phyloP scores from a whole-genome alignment of 2,113 vertebrate species.

The Calypte anna region DNA sequence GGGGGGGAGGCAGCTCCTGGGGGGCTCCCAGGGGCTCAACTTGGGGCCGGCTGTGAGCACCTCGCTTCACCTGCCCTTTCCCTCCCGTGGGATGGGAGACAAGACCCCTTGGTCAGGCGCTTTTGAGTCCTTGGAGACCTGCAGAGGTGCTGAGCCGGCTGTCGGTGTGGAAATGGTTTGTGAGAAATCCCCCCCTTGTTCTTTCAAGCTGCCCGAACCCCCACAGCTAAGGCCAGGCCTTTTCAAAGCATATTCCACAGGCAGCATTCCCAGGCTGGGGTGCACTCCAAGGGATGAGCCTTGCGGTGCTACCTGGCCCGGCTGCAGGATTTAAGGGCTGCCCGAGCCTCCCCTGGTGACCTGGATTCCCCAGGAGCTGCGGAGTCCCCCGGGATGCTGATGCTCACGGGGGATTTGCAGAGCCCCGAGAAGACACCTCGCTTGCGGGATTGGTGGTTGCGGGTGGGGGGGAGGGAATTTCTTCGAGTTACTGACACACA shows the following conservation, averaged over 20 bases:
- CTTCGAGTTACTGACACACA: fast-evolving
- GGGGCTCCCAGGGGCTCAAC: fast-evolving
- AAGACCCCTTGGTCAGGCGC: not conserved
- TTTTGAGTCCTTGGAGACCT: not conserved
- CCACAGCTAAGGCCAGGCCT: not conserved
- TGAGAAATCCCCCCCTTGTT: not conserved
- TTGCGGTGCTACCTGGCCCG: not conserved
- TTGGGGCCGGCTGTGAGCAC: fast-evolving
- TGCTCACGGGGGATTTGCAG: not conserved
- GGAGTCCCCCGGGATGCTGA: not conserved
- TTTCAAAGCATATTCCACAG: not conserved
- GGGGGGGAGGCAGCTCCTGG: fast-evolving
- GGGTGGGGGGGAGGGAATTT: not conserved
- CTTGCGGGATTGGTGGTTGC: fast-evolving
- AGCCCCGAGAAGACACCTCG: not conserved
- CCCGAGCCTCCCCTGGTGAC: not conserved
- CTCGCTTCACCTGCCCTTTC: not conserved
- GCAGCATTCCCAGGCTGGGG: not conserved
- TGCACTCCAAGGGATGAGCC: not conserved
- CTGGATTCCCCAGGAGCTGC: not conserved
- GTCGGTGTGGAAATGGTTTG: fast-evolving
- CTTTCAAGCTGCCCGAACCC: not conserved
- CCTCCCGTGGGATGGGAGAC: fast-evolving
- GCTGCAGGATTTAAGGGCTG: fast-evolving
- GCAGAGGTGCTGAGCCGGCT: fast-evolving